phyloP scores from a whole-genome alignment of 2,113 vertebrate species.

The Pongo abelii region DNA sequence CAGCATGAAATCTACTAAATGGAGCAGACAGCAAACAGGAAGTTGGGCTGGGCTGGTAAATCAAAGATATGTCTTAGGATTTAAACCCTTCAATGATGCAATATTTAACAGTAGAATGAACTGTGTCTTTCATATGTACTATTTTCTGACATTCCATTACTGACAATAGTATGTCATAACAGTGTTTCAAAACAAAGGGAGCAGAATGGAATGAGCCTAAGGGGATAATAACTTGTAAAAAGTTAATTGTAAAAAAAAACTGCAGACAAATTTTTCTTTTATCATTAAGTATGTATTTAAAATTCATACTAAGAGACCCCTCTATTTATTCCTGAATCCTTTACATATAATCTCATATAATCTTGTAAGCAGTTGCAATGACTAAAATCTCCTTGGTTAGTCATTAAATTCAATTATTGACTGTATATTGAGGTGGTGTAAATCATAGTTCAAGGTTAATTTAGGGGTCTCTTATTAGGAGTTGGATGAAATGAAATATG shows the following conservation, averaged over 20 bases:
- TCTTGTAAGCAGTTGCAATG: not conserved
- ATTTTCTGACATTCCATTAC: not conserved
- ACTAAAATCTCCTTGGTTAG: not conserved
- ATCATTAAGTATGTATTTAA: not conserved
- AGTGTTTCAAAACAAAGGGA: not conserved
- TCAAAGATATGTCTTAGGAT: not conserved
- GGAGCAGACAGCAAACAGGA: not conserved
- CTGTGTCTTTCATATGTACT: not conserved
- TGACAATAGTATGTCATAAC: not conserved
- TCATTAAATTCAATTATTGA: constrained; percentile 18
- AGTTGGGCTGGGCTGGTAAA: not conserved
- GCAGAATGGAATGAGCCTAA: not conserved
- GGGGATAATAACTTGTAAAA: not conserved
- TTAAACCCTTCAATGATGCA: not conserved
- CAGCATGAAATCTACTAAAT: not conserved
- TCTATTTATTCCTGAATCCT: not conserved
- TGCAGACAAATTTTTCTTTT: not conserved
- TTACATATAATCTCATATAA: not conserved
- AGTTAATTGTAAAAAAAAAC: not conserved
- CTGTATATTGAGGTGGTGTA: not conserved
- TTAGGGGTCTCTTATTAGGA: not conserved
- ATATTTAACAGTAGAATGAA: not conserved
- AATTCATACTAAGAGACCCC: not conserved
- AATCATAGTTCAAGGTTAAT: not conserved
- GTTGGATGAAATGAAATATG: not conserved